Conservation (phyloP, 2,113 vertebrate genomes). For the Scomber colias region DNA sequence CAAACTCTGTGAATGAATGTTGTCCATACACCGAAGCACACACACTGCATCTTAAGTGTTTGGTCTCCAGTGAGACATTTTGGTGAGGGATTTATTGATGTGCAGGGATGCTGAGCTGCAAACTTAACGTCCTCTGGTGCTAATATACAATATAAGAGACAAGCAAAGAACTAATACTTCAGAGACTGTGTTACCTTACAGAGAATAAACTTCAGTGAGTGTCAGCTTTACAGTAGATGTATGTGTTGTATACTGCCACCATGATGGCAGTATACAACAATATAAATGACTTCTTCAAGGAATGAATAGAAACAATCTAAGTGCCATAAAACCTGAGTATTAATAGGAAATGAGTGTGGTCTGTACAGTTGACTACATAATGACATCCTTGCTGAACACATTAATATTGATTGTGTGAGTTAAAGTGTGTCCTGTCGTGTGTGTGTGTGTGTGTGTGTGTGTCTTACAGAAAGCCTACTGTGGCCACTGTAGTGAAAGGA, state of each 20-base stretch:
- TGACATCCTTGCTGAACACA: not conserved
- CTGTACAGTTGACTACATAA: too few species aligned
- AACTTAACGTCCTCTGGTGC: constrained; percentile 24
- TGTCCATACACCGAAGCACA: constrained; percentile 12
- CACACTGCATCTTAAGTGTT: constrained; percentile 31
- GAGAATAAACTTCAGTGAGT: not conserved
- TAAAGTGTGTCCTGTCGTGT: constrained; percentile 5
- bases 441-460: constrained; percentile 26
- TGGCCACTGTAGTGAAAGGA: constrained; percentile 97
- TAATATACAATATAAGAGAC: constrained; percentile 16
- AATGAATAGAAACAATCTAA: too few species aligned
- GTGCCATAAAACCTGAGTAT: too few species aligned
- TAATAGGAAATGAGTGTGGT: too few species aligned
- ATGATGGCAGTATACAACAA: too few species aligned
- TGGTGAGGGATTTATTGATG: constrained; percentile 40
- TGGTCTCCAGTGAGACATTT: constrained; percentile 1
- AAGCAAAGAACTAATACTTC: constrained; percentile 9
- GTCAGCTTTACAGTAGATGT: not conserved
- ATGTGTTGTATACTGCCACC: too few species aligned
- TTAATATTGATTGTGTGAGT: not conserved
- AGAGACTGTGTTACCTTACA: constrained; percentile 29
- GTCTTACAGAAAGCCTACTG: constrained; percentile 92
- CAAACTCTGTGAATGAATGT: constrained; percentile 23
- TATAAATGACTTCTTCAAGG: too few species aligned
- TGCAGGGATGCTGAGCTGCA: constrained; percentile 23